phyloP scores from a whole-genome alignment of 2,113 vertebrate species.

The Silurus glanis region DNA sequence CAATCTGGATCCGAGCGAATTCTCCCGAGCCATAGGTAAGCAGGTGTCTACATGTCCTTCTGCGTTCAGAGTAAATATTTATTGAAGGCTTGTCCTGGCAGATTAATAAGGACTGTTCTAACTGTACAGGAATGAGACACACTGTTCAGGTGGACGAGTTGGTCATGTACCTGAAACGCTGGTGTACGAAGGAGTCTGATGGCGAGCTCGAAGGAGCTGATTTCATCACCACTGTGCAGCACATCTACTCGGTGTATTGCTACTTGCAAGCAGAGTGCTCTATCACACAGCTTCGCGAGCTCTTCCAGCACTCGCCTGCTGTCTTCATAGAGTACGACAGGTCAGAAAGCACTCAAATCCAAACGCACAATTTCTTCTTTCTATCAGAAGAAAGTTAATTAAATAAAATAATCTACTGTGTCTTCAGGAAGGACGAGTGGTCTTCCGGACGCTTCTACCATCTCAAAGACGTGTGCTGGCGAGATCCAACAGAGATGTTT shows the following conservation, averaged over 20 bases:
- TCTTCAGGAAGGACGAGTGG: slow-evolving; percentile 59
- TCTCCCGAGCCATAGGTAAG: slow-evolving; percentile 70
- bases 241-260: slow-evolving; percentile 69
- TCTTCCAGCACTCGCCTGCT: slow-evolving; percentile 72
- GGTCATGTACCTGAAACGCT: slow-evolving; percentile 70
- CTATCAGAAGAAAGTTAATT: no score
- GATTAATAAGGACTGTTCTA: neutral
- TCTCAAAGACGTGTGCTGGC: slow-evolving; percentile 77
- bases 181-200: slow-evolving; percentile 61
- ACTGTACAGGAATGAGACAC: slow-evolving; percentile 68
- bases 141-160: slow-evolving; percentile 63
- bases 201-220: slow-evolving; percentile 56
- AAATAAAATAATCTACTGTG: neutral
- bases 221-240: slow-evolving; percentile 67
- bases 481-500: slow-evolving; percentile 72
- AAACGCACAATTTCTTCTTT: neutral
- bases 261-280: slow-evolving; percentile 67
- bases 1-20: slow-evolving; percentile 63
- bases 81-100: neutral
- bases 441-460: slow-evolving; percentile 72
- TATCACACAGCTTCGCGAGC: slow-evolving; percentile 60
- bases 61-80: neutral
- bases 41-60: neutral
- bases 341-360: slow-evolving; percentile 46
- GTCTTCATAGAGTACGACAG: slow-evolving; percentile 70